Base-by-base conservation (phyloP, 2,113 vertebrate species). In the Odocoileus virginianus region DNA sequence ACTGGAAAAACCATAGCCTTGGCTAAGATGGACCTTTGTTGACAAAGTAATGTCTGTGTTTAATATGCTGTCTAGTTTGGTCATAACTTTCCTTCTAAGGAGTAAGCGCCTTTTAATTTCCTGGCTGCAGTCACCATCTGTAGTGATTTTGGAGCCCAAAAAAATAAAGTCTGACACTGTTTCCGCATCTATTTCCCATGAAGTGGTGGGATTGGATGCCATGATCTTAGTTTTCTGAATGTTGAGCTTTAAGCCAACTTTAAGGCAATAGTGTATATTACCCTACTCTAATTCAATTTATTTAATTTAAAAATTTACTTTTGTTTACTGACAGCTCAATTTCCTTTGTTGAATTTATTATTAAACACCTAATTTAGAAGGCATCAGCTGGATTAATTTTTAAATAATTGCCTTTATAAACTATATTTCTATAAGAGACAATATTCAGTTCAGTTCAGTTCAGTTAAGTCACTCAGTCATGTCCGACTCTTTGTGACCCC, bases 71-170 rank as follows among this genome's bases (percentile, higher is more conserved):
- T n/a, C 16, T 19, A 64, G 30, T 16, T 64, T n/a, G 61, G 16
- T n/a, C 61, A 64, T 9, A n/a, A 64, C 61, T n/a, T 64, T n/a
- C 33, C 61, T n/a, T 64, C 61, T 7, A n/a, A 64, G 15, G 3
- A 64, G 7, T 64, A 64, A 19, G 0, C 0, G 0, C 8, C 15
- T 64, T 64, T 64, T n/a, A 64, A 19, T 64, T 64, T 64, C 61
- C 17, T n/a, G 61, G 61, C 3, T 67, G 16, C 61, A n/a, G 16
- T 67, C 61, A 67, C 1, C 4, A 67, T 67, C 61, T n/a, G 33
- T 16, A n/a, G 33, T n/a, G 61, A 67, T 67, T n/a, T 67, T 67
- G 33, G 61, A 67, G 33, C 33, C 33, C 33, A 0, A 0, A 0
- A 74, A 40, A 74, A 40, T 74, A 40, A 6, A 40, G 33, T 67